Base-by-base conservation (phyloP, 2,113 vertebrate genomes). In the Cricetomys ansorgei region DNA sequence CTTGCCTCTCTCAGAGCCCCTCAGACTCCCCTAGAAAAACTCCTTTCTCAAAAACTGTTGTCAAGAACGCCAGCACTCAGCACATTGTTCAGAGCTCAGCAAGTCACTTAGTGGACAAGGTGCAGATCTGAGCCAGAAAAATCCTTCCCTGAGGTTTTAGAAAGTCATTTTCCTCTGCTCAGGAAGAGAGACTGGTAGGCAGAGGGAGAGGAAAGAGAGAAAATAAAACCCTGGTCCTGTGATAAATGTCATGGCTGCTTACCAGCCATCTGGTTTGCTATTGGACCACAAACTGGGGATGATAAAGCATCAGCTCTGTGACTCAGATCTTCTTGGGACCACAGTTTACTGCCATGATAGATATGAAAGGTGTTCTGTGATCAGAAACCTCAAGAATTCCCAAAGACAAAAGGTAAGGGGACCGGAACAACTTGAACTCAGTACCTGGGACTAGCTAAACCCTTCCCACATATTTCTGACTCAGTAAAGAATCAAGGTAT, bases 41-140 rank as follows among this genome's bases (percentile, higher is more conserved):
- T n/a, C 27, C 45, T 0, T 11, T 23, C 4, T 50, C 1, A 0
- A 1, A 23, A 27, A 29, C 62, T 7, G n/a, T 19, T 15, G 34
- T 76, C 4, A 17, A 27, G 70, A 81, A 62, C 9, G 0, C 3
- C 40, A 3, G 15, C 4, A 4, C 23, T 67, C 29, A 17, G 45
- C 62, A 5, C 4, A 0, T 11, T 7, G 4, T 73, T 29, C 55
- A 31, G 76, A 0, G 8, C 27, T 37, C 48, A 11, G 17, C 17
- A 55, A 37, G 50, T 79, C 31, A 5, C 50, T 79, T 31, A 2
- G 37, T 0, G 11, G 7, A 8, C 25, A 45, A 19, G 16, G 62
- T 43, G 9, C 45, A 29, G 10, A 21, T 7, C 57, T 59, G 1
- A 0, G 27, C 40, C 65, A 43, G 34, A 86, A 59, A 10, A 25